phyloP scores from a whole-genome alignment of 2,113 vertebrate genomes.

The Cyanistes caeruleus region DNA sequence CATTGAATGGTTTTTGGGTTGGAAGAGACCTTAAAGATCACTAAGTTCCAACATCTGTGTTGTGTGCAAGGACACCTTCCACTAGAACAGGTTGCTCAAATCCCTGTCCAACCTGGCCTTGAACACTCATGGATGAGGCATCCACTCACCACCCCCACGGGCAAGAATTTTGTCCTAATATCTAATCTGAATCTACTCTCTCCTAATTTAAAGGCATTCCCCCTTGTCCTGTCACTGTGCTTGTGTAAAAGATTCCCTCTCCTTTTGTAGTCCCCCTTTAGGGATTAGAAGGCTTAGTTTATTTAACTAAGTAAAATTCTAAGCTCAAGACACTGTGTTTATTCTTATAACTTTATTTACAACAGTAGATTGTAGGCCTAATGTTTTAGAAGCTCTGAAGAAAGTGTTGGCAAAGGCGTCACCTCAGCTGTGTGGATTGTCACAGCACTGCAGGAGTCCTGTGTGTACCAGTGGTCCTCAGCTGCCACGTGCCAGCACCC shows the following conservation, averaged over 20 bases:
- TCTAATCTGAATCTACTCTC: neutral
- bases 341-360: neutral
- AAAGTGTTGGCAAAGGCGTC: neutral
- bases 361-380: neutral
- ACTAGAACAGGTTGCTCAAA: neutral
- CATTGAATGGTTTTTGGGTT: neutral
- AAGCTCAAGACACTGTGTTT: neutral
- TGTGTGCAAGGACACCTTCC: neutral
- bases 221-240: neutral
- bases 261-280: neutral
- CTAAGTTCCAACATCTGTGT: neutral
- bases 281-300: neutral
- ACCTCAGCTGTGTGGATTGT: rapidly evolving
- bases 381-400: neutral
- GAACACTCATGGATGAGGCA: neutral
- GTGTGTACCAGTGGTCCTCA: rapidly evolving
- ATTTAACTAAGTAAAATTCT: neutral
- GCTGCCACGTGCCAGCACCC: neutral
- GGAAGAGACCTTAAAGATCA: neutral
- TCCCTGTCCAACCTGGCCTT: neutral
- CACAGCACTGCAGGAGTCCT: neutral
- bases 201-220: neutral
- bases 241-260: neutral
- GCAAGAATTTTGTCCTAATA: neutral
- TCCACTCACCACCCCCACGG: neutral